Conservation (phyloP, 1,140 invertebrate species). For the Microplitis demolitor region DNA sequence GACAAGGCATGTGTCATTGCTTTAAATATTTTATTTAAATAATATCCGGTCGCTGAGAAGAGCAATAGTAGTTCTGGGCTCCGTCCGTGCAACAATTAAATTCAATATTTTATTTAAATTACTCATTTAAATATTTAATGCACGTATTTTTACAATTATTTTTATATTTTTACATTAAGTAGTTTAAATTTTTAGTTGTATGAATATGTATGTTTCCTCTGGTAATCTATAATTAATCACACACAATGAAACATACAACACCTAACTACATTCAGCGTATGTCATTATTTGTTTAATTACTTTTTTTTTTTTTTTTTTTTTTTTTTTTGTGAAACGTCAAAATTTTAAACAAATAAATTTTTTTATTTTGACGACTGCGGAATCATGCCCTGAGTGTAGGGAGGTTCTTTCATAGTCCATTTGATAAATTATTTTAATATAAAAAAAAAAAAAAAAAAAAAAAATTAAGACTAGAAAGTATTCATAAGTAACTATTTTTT, state of each 20-base stretch:
- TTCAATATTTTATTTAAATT: background rate
- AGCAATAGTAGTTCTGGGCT: background rate
- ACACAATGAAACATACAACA: constrained; percentile 29
- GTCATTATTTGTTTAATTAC: background rate
- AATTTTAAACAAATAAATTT: constrained; percentile 8
- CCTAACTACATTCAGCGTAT: constrained; percentile 54
- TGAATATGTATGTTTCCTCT: constrained; percentile 64
- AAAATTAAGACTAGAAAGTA: constrained; percentile 52
- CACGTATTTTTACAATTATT: constrained; percentile 1
- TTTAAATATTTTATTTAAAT: background rate
- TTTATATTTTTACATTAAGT: constrained; percentile 2
- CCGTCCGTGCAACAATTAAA: background rate
- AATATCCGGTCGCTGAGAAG: background rate
- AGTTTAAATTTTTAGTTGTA: constrained; percentile 28
- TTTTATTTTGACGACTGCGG: background rate
- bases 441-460: constrained; percentile 42
- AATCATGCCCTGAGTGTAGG: constrained; percentile 51
- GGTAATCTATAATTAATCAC: constrained; percentile 35
- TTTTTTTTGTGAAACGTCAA: background rate
- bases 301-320: constrained; percentile 20
- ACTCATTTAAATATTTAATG: background rate
- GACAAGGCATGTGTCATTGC: constrained; percentile 57
- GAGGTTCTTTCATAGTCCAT: constrained; percentile 35
- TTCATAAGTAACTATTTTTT: constrained; percentile 60
- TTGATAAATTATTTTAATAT: constrained; percentile 5